phyloP scores from a whole-genome alignment of 2,797 vertebrate species.

The Pagetopsis macropterus region DNA sequence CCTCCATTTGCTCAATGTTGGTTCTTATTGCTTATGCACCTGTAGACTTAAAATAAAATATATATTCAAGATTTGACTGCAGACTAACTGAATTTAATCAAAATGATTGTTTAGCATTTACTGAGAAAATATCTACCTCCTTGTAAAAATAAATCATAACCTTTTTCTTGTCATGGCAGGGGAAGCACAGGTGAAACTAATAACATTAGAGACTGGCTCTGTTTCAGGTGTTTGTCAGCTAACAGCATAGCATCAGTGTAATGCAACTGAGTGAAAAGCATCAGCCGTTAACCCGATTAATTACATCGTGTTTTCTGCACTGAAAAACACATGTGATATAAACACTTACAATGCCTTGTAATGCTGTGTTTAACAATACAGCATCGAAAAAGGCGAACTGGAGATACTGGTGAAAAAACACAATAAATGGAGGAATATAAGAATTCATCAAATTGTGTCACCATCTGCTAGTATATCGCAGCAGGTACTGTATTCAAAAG shows the following conservation, averaged over 20 bases:
- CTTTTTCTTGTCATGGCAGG: neutral
- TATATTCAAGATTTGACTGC: neutral
- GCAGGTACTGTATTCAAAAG: too few relatives aligned
- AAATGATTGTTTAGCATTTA: too few relatives aligned
- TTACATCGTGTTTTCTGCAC: neutral
- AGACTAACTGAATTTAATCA: too few relatives aligned
- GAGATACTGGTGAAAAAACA: neutral
- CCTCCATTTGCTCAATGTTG: neutral
- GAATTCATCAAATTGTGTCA: too few relatives aligned
- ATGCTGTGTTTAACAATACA: neutral
- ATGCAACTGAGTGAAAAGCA: neutral
- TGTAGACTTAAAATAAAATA: neutral
- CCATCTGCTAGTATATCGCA: too few relatives aligned
- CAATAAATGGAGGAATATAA: neutral
- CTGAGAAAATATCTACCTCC: too few relatives aligned
- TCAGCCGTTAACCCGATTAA: neutral
- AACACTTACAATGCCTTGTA: neutral
- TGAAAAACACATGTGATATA: too few relatives aligned
- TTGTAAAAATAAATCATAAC: too few relatives aligned
- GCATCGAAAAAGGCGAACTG: neutral
- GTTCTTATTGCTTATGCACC: neutral
- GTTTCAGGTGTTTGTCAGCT: neutral
- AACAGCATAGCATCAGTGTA: too few relatives aligned
- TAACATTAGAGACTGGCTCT: neutral
- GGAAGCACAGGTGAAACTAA: constrained; percentile 1